These are phyloP conservation scores for Ommatoiulus sabulosus DNA, from an alignment of 2,888 invertebrate species.

Conservation along the genomic window DNA sequence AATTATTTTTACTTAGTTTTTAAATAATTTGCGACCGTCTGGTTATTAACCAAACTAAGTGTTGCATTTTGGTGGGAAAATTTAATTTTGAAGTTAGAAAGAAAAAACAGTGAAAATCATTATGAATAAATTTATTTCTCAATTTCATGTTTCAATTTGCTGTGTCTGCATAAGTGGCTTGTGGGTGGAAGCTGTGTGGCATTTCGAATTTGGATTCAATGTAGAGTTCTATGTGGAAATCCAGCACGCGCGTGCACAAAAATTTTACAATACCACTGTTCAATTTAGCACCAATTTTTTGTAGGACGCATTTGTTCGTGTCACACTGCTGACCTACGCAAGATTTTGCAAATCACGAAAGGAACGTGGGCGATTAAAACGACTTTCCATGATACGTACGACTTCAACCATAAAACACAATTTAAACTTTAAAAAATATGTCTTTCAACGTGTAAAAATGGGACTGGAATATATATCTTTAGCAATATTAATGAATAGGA, in stretches of 20 bases:
- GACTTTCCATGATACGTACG: neutral
- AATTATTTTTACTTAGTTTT: constrained; percentile 9
- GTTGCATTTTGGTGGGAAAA: no score
- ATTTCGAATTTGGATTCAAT: neutral
- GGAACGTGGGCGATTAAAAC: neutral
- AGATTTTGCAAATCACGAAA: neutral
- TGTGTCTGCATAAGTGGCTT: no score
- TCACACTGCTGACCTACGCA: neutral
- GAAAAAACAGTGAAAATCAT: neutral
- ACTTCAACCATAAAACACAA: neutral
- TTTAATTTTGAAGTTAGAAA: no score
- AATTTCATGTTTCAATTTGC: neutral
- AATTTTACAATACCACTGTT: neutral
- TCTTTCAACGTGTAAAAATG: constrained; percentile 41
- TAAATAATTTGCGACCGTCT: neutral
- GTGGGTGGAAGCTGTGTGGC: neutral
- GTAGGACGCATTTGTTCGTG: no score
- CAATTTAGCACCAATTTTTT: neutral
- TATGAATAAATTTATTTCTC: constrained; percentile 25
- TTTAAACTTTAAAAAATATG: constrained; percentile 45
- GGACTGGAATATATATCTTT: constrained; percentile 37
- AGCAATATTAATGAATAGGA: constrained; percentile 10
- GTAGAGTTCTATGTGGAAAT: neutral
- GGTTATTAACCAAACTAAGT: no score
- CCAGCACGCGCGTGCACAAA: neutral